Conservation (phyloP, 2,797 vertebrate genomes). For the Toxotes lorentzi region DNA sequence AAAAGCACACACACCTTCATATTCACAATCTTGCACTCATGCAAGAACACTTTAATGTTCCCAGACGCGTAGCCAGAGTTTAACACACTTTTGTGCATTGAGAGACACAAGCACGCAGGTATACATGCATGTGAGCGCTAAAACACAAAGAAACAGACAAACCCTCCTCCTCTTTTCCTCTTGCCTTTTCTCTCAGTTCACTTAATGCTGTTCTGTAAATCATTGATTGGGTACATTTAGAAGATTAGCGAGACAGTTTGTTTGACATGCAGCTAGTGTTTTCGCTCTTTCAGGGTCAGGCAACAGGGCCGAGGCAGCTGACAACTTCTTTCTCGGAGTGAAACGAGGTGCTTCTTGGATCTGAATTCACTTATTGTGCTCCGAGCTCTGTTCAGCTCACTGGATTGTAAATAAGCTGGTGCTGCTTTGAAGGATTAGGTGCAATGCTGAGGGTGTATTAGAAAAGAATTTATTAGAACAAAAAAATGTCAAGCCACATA, state of each 20-base stretch:
- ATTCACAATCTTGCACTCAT: constrained; percentile 10
- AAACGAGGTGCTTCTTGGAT: constrained; percentile 8
- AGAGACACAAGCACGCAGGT: constrained; percentile 36
- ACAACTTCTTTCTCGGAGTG: constrained; percentile 16
- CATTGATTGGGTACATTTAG: constrained; percentile 70
- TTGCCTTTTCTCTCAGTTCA: constrained; percentile 21
- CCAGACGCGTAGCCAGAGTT: constrained; percentile 37
- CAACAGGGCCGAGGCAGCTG: constrained; percentile 16
- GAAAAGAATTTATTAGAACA: background rate
- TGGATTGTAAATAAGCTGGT: constrained; percentile 24
- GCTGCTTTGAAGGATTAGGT: constrained; percentile 29
- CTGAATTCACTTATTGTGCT: constrained; percentile 2
- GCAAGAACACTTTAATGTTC: constrained; percentile 35
- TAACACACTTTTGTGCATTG: constrained; percentile 49
- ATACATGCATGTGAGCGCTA: constrained; percentile 14
- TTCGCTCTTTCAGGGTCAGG: constrained; percentile 32
- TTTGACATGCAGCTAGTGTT: constrained; percentile 47
- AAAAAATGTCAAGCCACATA: background rate
- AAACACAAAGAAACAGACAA: constrained; percentile 32
- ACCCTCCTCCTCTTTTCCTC: constrained; percentile 1
- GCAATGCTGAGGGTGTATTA: constrained; percentile 18
- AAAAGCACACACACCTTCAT: constrained; percentile 37
- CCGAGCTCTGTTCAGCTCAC: constrained; percentile 12
- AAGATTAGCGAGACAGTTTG: constrained; percentile 51
- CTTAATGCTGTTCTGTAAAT: constrained; percentile 70